Percentiles rank a stretch among this genome's conserved stretches.
phyloP scores from a whole-genome alignment of 2,888 invertebrate genomes.

The Ochlodes sylvanus region DNA sequence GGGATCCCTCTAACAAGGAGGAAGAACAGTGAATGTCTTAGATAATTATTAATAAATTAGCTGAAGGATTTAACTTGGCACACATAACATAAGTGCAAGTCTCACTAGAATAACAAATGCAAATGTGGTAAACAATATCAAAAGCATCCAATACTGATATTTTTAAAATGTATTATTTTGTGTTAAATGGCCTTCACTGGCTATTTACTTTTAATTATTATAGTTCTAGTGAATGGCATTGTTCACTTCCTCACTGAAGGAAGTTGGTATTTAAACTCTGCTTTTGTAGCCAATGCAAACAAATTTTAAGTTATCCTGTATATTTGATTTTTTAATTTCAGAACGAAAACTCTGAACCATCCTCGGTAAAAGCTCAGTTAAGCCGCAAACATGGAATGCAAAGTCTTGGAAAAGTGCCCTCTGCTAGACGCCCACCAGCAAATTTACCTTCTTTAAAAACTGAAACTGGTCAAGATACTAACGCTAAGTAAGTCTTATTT shows the following conservation, averaged over 20 bases:
- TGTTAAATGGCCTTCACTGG: constrained; percentile 36
- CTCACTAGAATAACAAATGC: no score
- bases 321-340: constrained; percentile 60
- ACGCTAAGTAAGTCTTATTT: constrained; percentile 67
- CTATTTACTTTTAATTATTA: constrained; percentile 22
- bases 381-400: constrained; percentile 99
- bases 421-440: constrained; percentile 98
- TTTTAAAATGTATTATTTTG: not conserved
- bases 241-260: constrained; percentile 39
- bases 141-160: not conserved
- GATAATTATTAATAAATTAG: no score
- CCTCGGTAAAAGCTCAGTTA: constrained; percentile 94
- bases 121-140: no score
- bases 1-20: no score
- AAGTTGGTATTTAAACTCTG: constrained; percentile 17
- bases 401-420: constrained; percentile 99
- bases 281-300: not conserved
- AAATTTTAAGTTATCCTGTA: not conserved
- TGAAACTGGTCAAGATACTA: constrained; percentile 88
- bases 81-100: no score
- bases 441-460: constrained; percentile 99
- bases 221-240: constrained; percentile 35
- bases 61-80: no score
- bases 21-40: no score
- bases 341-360: constrained; percentile 95